These are phyloP conservation scores for Bovichtus diacanthus DNA, from an alignment of 2,797 vertebrate species.

Conservation along the genomic window DNA sequence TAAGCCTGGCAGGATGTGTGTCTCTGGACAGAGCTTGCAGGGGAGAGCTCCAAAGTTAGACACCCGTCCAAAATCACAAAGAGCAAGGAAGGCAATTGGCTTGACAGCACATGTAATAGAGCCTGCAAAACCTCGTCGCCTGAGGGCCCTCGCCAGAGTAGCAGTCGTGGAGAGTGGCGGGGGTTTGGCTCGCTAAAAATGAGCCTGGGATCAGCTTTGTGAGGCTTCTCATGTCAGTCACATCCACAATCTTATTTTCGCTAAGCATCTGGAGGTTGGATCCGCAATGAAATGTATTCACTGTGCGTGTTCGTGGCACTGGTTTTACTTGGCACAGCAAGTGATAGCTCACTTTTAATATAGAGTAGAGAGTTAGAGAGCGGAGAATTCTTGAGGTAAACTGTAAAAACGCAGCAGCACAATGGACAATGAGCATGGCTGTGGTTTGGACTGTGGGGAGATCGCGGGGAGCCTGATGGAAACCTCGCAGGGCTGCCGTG, in stretches of 20 bases:
- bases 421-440: constrained; percentile 84
- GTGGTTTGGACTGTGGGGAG: constrained; percentile 72
- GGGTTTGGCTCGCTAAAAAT: constrained; percentile 52
- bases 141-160: constrained; percentile 55
- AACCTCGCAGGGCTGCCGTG: constrained; percentile 65
- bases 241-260: constrained; percentile 68
- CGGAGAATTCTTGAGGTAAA: constrained; percentile 73
- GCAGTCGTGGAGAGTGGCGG: constrained; percentile 48
- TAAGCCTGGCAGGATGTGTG: constrained; percentile 56
- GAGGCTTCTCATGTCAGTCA: constrained; percentile 70
- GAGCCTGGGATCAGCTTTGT: constrained; percentile 45
- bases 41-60: constrained; percentile 57
- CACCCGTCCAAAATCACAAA: constrained; percentile 68
- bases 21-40: constrained; percentile 47
- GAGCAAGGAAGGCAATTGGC: constrained; percentile 73
- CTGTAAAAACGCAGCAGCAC: constrained; percentile 79
- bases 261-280: constrained; percentile 65
- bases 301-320: constrained; percentile 60
- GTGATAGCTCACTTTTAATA: constrained; percentile 78
- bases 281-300: constrained; percentile 55
- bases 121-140: constrained; percentile 64
- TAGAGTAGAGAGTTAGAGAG: constrained; percentile 62
- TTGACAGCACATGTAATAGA: constrained; percentile 76
- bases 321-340: constrained; percentile 80
- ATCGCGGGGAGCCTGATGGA: constrained; percentile 66